These are phyloP conservation scores for Leptopilina syphax DNA, from an alignment of 2,888 invertebrate genomes.

Conservation along the genomic window DNA sequence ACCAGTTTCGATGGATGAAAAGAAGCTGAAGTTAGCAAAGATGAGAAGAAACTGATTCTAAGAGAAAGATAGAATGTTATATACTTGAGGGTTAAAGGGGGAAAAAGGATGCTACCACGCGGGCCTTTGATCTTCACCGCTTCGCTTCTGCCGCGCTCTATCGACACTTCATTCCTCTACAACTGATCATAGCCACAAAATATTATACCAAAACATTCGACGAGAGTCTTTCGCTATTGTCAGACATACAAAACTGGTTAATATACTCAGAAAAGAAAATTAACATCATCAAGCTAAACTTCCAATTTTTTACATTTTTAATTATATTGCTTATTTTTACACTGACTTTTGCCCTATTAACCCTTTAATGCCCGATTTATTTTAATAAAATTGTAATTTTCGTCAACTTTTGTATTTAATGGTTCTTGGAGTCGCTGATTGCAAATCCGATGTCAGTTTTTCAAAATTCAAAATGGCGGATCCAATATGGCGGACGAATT, in stretches of 20 bases:
- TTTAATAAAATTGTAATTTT: no score
- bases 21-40: slow-evolving; percentile 44
- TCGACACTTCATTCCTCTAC: slow-evolving; percentile 77
- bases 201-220: slow-evolving; percentile 69
- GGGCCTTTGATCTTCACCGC: slow-evolving; percentile 76
- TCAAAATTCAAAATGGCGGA: no score
- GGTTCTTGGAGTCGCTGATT: no score
- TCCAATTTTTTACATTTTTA: no score
- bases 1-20: slow-evolving; percentile 38
- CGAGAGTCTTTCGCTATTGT: slow-evolving; percentile 62
- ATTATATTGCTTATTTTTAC: no score
- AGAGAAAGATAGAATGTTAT: slow-evolving; percentile 45
- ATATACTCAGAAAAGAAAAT: no score
- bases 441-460: no score
- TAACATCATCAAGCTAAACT: no score
- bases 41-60: slow-evolving; percentile 43
- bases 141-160: slow-evolving; percentile 76
- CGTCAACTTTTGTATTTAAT: no score
- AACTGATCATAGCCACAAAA: slow-evolving; percentile 76
- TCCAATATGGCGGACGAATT: no score
- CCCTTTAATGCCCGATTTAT: no score
- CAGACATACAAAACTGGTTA: slow-evolving; percentile 39
- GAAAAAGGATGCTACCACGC: slow-evolving; percentile 66
- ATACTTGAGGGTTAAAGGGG: slow-evolving; percentile 41
- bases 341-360: no score